phyloP scores from a whole-genome alignment of 2,113 vertebrate genomes.

The Erythrolamprus reginae region DNA sequence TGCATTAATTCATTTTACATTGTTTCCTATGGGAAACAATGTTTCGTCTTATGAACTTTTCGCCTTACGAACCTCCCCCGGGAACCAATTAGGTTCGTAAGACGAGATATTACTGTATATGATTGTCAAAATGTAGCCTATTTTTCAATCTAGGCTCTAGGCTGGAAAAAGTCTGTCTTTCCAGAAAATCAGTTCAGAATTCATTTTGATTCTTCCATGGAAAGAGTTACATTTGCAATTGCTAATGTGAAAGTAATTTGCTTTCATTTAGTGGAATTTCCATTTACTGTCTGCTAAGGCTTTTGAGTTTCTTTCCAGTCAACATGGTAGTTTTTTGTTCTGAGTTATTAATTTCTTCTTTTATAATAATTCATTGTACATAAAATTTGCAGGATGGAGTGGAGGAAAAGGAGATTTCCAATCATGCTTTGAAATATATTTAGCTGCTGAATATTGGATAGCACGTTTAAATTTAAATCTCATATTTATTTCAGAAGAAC shows the following conservation, averaged over 20 bases:
- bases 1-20: no score
- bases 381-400: neutral
- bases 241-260: neutral
- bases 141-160: neutral
- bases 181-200: neutral
- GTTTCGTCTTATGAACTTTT: no score
- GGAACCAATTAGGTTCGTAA: no score
- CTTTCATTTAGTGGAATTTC: neutral
- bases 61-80: no score
- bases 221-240: neutral
- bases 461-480: no score
- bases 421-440: neutral
- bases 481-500: neutral
- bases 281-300: neutral
- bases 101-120: no score
- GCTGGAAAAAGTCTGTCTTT: neutral
- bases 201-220: neutral
- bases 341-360: neutral
- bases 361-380: neutral
- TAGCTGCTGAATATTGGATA: neutral
- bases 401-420: neutral
- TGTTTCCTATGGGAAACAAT: no score
- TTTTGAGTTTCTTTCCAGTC: neutral
- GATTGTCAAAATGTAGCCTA: neutral
- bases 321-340: neutral